Evolutionary conservation across 2,888 invertebrate species (phyloP).

Genomic region (Zaprionus obscuricornis): DNA sequence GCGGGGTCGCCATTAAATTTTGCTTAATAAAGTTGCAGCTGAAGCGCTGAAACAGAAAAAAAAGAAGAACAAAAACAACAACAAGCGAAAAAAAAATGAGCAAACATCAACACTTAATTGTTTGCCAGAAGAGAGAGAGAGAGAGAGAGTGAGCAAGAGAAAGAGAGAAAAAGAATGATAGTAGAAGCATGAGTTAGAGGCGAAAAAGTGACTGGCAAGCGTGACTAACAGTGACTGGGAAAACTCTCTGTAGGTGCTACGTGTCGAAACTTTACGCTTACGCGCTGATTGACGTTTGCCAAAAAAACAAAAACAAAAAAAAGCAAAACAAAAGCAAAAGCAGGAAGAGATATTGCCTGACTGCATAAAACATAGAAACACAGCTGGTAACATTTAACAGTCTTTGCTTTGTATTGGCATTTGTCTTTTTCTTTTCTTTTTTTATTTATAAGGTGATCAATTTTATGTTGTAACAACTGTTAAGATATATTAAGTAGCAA

Average conservation of each 20-base stretch:
- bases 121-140: constrained; percentile 50
- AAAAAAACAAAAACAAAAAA: too few species aligned
- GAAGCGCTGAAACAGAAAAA: too few species aligned
- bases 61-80: constrained; percentile 4
- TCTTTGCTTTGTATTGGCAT: too few species aligned
- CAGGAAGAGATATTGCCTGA: constrained; percentile 12
- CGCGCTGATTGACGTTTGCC: too few species aligned
- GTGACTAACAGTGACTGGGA: constrained; percentile 38
- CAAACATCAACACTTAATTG: constrained; percentile 82
- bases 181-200: constrained; percentile 26
- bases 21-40: constrained; percentile 79
- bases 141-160: constrained; percentile 21
- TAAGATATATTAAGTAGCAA: too few species aligned
- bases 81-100: constrained; percentile 58
- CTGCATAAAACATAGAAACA: constrained; percentile 24
- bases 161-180: constrained; percentile 2
- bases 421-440: too few species aligned
- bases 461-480: too few species aligned
- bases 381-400: too few species aligned
- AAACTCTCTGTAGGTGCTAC: constrained; percentile 33
- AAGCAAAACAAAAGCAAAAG: too few species aligned
- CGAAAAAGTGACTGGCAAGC: constrained; percentile 19
- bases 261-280: constrained; percentile 41
- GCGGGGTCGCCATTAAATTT: constrained; percentile 67
- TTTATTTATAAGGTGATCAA: constrained; percentile 14